Evolutionary conservation across 2,797 vertebrate species (phyloP), one percentile per base, ranked within the genome.

Genomic region (Remorina albescens): DNA sequence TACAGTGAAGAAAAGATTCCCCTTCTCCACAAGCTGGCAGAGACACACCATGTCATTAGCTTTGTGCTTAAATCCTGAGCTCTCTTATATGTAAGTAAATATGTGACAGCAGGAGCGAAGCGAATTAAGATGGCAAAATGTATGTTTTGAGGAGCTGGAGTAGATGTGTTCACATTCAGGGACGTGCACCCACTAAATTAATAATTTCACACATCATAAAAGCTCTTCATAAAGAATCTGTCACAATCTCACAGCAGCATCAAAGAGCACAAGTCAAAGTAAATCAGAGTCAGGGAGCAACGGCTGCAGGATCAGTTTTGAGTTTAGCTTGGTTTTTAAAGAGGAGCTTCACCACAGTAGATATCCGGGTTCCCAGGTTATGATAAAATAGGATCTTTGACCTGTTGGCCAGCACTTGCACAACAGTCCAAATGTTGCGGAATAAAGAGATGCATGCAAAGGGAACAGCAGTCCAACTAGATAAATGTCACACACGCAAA

Each of bases 181-280:
- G 60, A 34, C 23, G 13, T 36, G 54, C 53, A 19, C 18, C 42
- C 21, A 49, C 15, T 71, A 53, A 78, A 84, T 21, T 1, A 78
- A 75, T 83, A 46, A 81, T 81, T 84, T 85, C 30, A 16, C 63
- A 74, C 76, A 77, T 83, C 65, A 71, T 78, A 62, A 78, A 70
- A 53, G 75, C 53, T 71, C 60, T 60, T 82, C 71, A 57, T 70
- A 68, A 76, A 67, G 68, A 80, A 71, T 19, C 49, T 71, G 65
- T 74, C 82, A 74, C 42, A 30, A 49, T 71, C 53, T 28, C 9
- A 19, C 62, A 50, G 67, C 70, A 68, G 72, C 71, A 74, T 87
- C 75, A 86, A 73, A 86, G 75, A 71, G 67, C 51, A 36, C 13
- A 19, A 86, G 80, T 78, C 76, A 88, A 83, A 78, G 68, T 8